phyloP scores from a whole-genome alignment of 2,797 vertebrate species.

The Gallirallus australis region DNA sequence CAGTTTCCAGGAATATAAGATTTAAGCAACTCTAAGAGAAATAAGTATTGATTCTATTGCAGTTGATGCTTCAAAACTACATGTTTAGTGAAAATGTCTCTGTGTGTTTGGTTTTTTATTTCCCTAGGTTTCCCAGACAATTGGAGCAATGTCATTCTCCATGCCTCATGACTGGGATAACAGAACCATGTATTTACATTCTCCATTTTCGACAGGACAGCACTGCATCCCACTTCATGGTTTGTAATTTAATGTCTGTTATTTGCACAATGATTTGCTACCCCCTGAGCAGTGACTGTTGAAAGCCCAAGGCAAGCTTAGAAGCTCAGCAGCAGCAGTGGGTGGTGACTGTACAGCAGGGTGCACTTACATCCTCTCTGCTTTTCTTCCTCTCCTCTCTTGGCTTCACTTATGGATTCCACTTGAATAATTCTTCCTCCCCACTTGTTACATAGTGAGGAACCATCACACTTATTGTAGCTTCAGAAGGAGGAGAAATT shows the following conservation, averaged over 20 bases:
- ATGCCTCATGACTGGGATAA: constrained; percentile 42
- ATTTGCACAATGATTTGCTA: not conserved
- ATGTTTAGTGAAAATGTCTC: not conserved
- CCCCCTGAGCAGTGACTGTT: not conserved
- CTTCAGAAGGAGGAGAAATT: not conserved
- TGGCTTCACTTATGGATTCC: not conserved
- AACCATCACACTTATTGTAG: not conserved
- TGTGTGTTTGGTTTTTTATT: not conserved
- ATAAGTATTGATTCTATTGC: not conserved
- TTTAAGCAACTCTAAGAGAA: not conserved
- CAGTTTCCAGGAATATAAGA: not conserved
- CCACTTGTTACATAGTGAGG: rapidly evolving
- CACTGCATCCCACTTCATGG: constrained; percentile 64
- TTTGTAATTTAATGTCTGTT: not conserved
- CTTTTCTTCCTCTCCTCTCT: not conserved
- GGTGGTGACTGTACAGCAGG: not conserved
- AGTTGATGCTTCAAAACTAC: not conserved
- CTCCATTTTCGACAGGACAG: constrained; percentile 34
- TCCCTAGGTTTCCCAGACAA: constrained; percentile 81
- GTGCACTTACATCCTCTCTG: not conserved
- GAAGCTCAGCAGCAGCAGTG: not conserved
- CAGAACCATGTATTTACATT: constrained; percentile 50
- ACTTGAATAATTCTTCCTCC: not conserved
- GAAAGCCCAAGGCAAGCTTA: not conserved
- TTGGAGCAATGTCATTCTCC: constrained; percentile 63